Evolutionary conservation across 2,888 invertebrate species (phyloP).

Genomic region (Scaptomyza caliginosa): DNA sequence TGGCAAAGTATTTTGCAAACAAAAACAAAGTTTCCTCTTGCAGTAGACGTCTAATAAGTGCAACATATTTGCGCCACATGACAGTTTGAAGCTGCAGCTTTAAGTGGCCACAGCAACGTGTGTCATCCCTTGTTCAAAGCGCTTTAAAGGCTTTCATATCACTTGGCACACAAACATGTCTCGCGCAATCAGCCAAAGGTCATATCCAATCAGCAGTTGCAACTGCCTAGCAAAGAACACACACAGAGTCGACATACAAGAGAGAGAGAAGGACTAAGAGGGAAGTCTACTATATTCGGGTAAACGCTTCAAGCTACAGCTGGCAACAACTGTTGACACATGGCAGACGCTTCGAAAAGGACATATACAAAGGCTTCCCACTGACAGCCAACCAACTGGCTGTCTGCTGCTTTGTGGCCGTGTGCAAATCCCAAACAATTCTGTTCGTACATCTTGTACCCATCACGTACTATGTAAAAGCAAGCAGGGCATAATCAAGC

Average conservation of each 20-base stretch:
- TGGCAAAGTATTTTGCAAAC: conserved; percentile 7
- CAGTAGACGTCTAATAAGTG: conserved; percentile 34
- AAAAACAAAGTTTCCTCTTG: conserved; percentile 29
- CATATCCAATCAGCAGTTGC: conserved; percentile 62
- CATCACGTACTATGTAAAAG: not conserved
- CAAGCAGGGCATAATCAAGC: not conserved
- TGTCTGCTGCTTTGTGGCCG: conserved; percentile 2
- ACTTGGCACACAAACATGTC: conserved; percentile 16
- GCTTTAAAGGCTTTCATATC: conserved; percentile 22
- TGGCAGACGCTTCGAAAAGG: conserved; percentile 31
- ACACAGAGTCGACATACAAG: not conserved
- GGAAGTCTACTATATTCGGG: conserved; percentile 50
- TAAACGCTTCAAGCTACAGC: conserved; percentile 25
- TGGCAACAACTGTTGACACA: conserved; percentile 49
- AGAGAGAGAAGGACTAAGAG: not conserved
- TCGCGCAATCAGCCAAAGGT: conserved; percentile 56
- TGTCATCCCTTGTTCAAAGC: conserved; percentile 23
- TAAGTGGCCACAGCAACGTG: conserved; percentile 51
- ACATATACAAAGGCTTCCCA: conserved; percentile 18
- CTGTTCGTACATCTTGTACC: conserved; percentile 4
- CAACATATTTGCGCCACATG: conserved; percentile 48
- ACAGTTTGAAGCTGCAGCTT: conserved; percentile 31
- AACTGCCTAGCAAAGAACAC: not conserved
- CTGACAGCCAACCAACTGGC: not conserved
- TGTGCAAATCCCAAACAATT: conserved; percentile 14